Percentiles rank a stretch among this genome's conserved stretches.
These are phyloP conservation scores for Pituophis catenifer DNA, from an alignment of 2,113 vertebrate species.

Conservation along the genomic window DNA sequence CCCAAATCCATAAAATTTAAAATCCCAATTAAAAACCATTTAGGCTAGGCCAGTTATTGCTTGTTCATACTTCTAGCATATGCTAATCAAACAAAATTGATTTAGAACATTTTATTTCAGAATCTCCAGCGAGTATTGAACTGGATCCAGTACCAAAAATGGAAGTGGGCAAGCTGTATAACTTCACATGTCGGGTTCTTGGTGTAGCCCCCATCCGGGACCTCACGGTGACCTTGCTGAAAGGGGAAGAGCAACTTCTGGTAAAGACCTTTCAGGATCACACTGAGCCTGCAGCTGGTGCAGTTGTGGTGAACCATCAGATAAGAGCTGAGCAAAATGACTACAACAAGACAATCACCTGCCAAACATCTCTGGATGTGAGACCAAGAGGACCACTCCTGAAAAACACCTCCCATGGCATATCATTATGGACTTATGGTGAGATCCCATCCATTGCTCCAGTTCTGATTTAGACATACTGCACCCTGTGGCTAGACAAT, in stretches of 20 bases:
- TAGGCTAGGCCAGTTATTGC: too few relatives aligned
- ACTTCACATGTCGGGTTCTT: constrained; percentile 78
- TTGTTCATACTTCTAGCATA: not conserved
- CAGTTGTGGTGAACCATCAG: constrained; percentile 55
- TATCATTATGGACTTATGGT: not conserved
- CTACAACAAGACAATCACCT: constrained; percentile 72
- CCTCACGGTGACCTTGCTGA: constrained; percentile 77
- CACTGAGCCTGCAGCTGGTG: constrained; percentile 33
- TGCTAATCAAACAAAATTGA: not conserved
- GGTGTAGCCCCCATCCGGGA: constrained; percentile 81
- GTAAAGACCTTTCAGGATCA: constrained; percentile 74
- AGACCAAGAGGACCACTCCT: constrained; percentile 70
- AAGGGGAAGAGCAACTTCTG: constrained; percentile 68
- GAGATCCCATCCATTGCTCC: not conserved
- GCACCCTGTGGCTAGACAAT: not conserved
- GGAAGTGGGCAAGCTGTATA: constrained; percentile 70
- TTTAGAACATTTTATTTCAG: constrained; percentile 29
- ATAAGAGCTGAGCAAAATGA: constrained; percentile 66
- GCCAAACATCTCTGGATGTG: constrained; percentile 77
- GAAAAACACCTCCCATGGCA: not conserved
- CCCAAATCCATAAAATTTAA: too few relatives aligned
- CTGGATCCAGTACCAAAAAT: constrained; percentile 48
- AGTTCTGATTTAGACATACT: not conserved
- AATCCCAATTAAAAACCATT: too few relatives aligned
- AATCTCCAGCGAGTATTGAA: constrained; percentile 31